Evolutionary conservation across 2,888 invertebrate species (phyloP).

Genomic region (Sphecodes monilicornis): DNA sequence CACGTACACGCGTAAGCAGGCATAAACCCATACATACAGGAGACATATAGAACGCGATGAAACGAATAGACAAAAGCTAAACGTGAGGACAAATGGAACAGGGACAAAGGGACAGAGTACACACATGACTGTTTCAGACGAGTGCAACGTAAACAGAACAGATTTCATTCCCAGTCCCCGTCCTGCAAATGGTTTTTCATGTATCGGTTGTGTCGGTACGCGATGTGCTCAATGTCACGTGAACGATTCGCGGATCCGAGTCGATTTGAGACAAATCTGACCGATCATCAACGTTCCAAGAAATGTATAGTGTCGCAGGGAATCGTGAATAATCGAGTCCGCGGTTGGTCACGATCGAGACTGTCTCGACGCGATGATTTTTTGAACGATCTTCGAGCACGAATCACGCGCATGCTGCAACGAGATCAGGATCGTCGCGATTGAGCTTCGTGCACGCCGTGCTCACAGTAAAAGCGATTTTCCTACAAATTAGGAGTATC

Average conservation of each 20-base stretch:
- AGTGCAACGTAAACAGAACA: conserved; percentile 62
- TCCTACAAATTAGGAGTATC: not conserved
- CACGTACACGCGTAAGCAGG: not conserved
- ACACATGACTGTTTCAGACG: conserved; percentile 37
- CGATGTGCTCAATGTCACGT: conserved; percentile 1
- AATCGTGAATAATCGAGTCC: conserved; percentile 7
- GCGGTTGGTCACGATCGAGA: not conserved
- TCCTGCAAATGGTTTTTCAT: conserved; percentile 25
- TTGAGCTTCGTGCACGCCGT: not conserved
- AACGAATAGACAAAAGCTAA: conserved; percentile 20
- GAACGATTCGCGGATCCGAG: conserved; percentile 29
- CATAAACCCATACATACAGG: not conserved
- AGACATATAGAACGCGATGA: conserved; percentile 1
- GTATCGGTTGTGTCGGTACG: conserved; percentile 49
- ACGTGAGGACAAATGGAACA: conserved; percentile 25
- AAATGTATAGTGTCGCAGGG: not conserved
- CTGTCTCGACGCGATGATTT: conserved; percentile 23
- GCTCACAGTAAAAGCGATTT: conserved; percentile 1
- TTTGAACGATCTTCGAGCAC: not conserved
- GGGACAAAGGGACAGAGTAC: conserved; percentile 28
- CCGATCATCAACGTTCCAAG: conserved; percentile 4
- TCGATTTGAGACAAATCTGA: conserved; percentile 41
- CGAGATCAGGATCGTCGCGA: not conserved
- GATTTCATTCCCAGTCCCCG: conserved; percentile 33
- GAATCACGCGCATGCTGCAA: not conserved